Base-by-base conservation (phyloP, 2,888 invertebrate species). In the Barypeithes pellucidus region DNA sequence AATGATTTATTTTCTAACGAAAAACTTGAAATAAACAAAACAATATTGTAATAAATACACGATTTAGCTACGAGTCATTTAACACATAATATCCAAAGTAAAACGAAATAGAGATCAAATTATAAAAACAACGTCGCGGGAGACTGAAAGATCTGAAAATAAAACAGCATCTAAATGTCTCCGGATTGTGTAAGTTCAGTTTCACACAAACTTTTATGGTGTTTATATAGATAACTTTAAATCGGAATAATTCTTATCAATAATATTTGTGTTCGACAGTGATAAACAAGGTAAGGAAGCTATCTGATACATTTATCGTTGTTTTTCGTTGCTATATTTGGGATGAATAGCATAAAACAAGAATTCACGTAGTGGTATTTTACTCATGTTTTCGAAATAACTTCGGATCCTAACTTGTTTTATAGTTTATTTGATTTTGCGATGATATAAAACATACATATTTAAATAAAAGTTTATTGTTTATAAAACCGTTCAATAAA, bases 131-230 rank as follows among this genome's bases (percentile, higher is more conserved):
- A 61, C 75, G 82, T 83, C 82, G 86, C 86, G 85, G 85, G 85
- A 85, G 85, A 85, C 83, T 80, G 81, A 82, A 82, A 83, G 83
- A 83, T 84, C 85, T 85, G 81, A 86, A 86, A 86, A 86, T 86
- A 86, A 86, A 86, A 86, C 85, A 85, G 82, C 84, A 83, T 83
- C 80, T 79, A 84, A 83, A 83, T 85, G 85, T 85, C 85, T 85
- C 85, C 84, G 82, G 84, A 85, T 84, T 83, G 81, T 81, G 80
- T 81, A 82, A 81, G 81, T 82, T 82, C 82, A 83, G 83, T 84
- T 84, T 81, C 80, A 78, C 80, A 76, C 79, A 80, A 81, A 79
- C 82, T 78, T 80, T 80, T 79, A 80, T 77, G 77, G 79, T 82
- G 82, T 80, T 81, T 82, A 79, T 79, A 78, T 76, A 77, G 61